These are phyloP conservation scores for Conomelus anceps DNA, from an alignment of 2,888 invertebrate species.

Conservation along the genomic window DNA sequence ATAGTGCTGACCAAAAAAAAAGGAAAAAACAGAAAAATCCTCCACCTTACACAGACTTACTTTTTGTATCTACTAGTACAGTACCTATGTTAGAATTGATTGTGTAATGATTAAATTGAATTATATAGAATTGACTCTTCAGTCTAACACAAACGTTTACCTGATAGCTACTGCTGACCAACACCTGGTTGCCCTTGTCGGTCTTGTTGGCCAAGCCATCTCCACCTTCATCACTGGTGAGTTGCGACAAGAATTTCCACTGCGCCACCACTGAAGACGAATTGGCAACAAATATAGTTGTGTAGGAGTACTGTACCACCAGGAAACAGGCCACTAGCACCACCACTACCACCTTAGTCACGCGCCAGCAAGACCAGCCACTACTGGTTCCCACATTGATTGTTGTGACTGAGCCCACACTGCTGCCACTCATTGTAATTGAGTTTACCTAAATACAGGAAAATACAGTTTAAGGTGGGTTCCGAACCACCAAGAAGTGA, in stretches of 20 bases:
- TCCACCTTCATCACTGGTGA: background rate
- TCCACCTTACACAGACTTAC: too few relatives aligned
- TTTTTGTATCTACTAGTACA: too few relatives aligned
- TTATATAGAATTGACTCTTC: too few relatives aligned
- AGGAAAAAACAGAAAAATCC: too few relatives aligned
- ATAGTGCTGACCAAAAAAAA: too few relatives aligned
- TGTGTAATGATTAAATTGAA: too few relatives aligned
- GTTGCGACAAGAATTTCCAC: background rate
- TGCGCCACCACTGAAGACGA: background rate
- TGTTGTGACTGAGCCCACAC: background rate
- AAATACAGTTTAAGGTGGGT: too few relatives aligned
- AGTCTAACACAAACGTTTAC: background rate
- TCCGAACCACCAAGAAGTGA: too few relatives aligned
- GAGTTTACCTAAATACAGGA: too few relatives aligned
- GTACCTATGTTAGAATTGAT: too few relatives aligned
- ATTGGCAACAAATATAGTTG: slow-evolving; percentile 17
- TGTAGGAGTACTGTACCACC: slow-evolving; percentile 20
- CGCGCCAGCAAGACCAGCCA: background rate
- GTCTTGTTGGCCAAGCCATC: too few relatives aligned
- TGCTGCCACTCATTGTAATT: background rate
- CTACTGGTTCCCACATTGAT: background rate
- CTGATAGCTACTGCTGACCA: background rate
- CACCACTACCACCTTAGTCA: slow-evolving; percentile 17
- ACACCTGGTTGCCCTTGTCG: background rate
- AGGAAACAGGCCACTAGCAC: slow-evolving; percentile 11